Conservation (phyloP, 1,140 invertebrate genomes). For the Neuroterus valhalla region DNA sequence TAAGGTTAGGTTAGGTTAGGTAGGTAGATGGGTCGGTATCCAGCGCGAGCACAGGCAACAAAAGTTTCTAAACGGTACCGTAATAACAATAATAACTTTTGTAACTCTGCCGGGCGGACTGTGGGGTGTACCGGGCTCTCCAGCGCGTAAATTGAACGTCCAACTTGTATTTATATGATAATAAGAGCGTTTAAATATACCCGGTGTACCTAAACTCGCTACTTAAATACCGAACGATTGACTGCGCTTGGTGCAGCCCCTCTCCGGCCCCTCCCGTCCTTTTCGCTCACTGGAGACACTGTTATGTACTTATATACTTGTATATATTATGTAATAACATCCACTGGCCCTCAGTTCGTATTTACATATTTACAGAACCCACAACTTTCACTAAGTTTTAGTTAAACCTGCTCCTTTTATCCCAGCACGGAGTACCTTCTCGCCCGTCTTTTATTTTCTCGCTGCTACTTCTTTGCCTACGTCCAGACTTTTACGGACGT, state of each 20-base stretch:
- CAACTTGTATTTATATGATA: constrained; percentile 77
- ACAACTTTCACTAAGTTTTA: constrained; percentile 63
- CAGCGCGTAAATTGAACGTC: constrained; percentile 74
- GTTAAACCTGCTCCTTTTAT: constrained; percentile 28
- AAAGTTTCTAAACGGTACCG: constrained; percentile 74
- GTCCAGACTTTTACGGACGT: constrained; percentile 53
- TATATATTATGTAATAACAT: constrained; percentile 56
- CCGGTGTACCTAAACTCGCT: constrained; percentile 72
- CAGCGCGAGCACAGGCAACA: constrained; percentile 65
- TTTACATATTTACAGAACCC: constrained; percentile 60
- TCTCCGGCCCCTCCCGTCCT: constrained; percentile 10
- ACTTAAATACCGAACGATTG: constrained; percentile 74
- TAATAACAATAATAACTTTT: constrained; percentile 76
- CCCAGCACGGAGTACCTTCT: constrained; percentile 15
- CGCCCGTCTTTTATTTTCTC: constrained; percentile 50
- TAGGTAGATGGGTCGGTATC: constrained; percentile 56
- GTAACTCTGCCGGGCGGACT: constrained; percentile 67
- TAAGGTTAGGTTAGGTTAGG: constrained; percentile 44
- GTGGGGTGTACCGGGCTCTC: constrained; percentile 51
- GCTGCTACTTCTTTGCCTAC: constrained; percentile 26
- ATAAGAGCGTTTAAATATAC: constrained; percentile 76
- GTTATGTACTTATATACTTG: constrained; percentile 39
- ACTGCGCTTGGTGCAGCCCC: constrained; percentile 45
- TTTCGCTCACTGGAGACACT: no score
- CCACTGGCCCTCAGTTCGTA: constrained; percentile 46